Evolutionary conservation across 2,888 invertebrate species (phyloP), one percentile per base, ranked within the genome.

Genomic region (Cataglyphis livida): DNA sequence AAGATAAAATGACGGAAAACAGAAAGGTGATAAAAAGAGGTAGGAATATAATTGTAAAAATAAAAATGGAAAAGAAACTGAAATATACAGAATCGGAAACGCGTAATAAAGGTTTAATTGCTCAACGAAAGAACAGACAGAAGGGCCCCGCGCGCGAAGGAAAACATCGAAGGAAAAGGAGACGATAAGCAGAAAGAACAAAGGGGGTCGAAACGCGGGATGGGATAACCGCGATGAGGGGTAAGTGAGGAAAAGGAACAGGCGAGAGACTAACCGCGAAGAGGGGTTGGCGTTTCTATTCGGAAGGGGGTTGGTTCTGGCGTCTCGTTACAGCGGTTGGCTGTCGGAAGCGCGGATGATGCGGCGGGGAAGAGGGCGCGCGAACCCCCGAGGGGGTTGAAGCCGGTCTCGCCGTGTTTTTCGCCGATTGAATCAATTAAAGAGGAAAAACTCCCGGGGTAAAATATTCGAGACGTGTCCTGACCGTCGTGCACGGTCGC

Each of bases 381-480:
- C 85, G 85, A 86, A 85, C 71, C 87, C 89, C 90, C 85, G 90
- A 87, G 89, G 89, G 88, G 91, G 70, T 78, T 87, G 90, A 88
- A 87, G 84, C 74, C 84, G 87, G 87, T 87, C 90, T 91, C 89
- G 91, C 87, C 94, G 94, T 94, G 94, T 94, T 94, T 94, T 94
- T 94, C 94, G 92, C 93, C 94, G 94, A 94, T 94, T 94, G 94
- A 94, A 94, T 94, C 94, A 94, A 94, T 94, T 94, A 94, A 94
- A 94, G 94, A 92, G 91, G 92, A 92, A 93, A 93, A 93, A 93
- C 89, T 92, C 90, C 84, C 87, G 89, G 88, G 89, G 89, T 91
- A 90, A 92, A 92, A 92, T 91, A 92, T 92, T 92, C 92, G 91
- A 91, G 90, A 90, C 90, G 90, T 90, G 90, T 90, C 89, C 89